phyloP scores from a whole-genome alignment of 1,140 invertebrate species.

The Nasonia longicornis region DNA sequence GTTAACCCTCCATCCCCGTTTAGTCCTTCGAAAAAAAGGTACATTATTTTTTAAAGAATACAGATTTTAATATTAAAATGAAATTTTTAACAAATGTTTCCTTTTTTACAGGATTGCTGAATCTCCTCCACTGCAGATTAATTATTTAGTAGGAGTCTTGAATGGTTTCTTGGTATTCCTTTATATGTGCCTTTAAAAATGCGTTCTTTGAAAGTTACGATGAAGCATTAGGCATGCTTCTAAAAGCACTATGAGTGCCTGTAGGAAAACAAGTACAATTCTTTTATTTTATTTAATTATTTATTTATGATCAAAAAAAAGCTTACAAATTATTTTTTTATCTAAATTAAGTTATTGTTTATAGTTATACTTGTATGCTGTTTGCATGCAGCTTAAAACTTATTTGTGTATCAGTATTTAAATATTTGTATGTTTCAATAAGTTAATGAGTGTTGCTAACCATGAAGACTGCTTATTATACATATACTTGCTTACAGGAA shows the following conservation, averaged over 20 bases:
- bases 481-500: not conserved
- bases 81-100: not conserved
- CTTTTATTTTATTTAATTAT: constrained; percentile 34
- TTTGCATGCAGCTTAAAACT: constrained; percentile 6
- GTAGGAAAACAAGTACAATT: constrained; percentile 32
- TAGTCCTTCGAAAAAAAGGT: constrained; percentile 53
- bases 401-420: constrained; percentile 31
- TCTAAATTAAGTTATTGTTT: constrained; percentile 3
- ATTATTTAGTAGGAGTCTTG: constrained; percentile 57
- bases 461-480: constrained; percentile 8
- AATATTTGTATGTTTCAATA: constrained; percentile 6
- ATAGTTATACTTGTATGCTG: not conserved
- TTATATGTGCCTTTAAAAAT: constrained; percentile 57
- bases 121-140: constrained; percentile 51
- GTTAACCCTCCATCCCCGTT: constrained; percentile 59
- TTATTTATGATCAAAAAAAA: constrained; percentile 29
- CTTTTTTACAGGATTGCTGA: constrained; percentile 45
- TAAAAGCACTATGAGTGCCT: constrained; percentile 29
- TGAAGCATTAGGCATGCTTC: not conserved
- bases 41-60: constrained; percentile 23
- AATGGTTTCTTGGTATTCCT: constrained; percentile 57
- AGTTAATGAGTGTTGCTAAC: not conserved
- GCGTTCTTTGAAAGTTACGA: not conserved
- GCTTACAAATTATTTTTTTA: not conserved
- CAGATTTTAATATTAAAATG: not conserved